These are phyloP conservation scores for Percina caprodes DNA, from an alignment of 2,113 vertebrate genomes.

Conservation along the genomic window DNA sequence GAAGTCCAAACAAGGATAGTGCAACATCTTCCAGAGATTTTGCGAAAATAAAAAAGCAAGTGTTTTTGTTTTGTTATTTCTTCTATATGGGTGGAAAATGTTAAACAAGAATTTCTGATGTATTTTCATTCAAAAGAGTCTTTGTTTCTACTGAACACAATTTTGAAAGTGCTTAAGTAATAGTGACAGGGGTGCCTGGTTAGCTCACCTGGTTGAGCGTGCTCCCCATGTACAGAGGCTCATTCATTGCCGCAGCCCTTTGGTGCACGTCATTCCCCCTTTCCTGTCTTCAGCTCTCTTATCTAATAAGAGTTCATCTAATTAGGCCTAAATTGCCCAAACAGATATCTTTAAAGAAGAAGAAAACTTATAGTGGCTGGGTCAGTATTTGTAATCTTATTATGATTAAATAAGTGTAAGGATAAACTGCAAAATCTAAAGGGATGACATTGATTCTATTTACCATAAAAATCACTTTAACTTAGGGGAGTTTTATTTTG, in stretches of 20 bases:
- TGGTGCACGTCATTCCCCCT: no score
- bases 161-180: background rate
- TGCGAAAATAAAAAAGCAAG: background rate
- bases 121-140: background rate
- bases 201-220: no score
- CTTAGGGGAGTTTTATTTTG: background rate
- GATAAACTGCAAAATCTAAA: conserved; percentile 1
- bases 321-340: no score
- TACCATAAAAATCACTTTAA: background rate
- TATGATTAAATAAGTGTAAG: background rate
- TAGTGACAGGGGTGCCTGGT: no score
- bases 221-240: no score
- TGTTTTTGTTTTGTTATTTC: background rate
- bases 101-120: background rate
- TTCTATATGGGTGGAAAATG: background rate
- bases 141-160: background rate
- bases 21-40: background rate
- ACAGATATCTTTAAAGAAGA: no score
- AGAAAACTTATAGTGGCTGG: background rate
- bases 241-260: no score
- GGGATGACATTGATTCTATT: background rate
- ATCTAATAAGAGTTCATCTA: no score
- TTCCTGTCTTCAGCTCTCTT: no score
- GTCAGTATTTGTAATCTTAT: background rate
- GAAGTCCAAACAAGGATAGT: background rate